A percentile compares a stretch with the other conserved stretches of the same genome.
These are phyloP conservation scores for Criorhina ranunculi DNA, from an alignment of 2,888 invertebrate species.

Conservation along the genomic window DNA sequence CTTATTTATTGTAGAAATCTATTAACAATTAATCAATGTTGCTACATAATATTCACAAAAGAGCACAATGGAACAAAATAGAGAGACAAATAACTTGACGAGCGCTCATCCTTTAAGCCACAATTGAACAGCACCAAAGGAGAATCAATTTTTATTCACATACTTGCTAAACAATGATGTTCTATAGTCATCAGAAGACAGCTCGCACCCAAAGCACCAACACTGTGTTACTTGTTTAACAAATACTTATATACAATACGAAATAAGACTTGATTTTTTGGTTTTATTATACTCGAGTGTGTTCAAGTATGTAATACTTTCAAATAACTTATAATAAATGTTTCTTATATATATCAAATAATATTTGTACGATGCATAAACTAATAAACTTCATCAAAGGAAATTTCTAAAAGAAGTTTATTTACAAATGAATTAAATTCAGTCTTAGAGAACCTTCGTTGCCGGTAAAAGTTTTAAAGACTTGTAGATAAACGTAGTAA, in stretches of 20 bases:
- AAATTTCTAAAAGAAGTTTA: not conserved
- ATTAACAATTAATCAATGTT: conserved; percentile 56
- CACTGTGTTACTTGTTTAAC: conserved; percentile 62
- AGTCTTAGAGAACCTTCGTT: too few species aligned
- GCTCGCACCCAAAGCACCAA: conserved; percentile 75
- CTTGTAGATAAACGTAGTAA: too few species aligned
- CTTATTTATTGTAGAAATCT: conserved; percentile 27
- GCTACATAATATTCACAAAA: conserved; percentile 50
- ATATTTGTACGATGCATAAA: conserved; percentile 46
- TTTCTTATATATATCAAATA: conserved; percentile 10
- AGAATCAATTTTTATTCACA: not conserved
- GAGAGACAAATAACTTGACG: conserved; percentile 40
- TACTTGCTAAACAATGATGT: conserved; percentile 16
- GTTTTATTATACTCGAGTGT: conserved; percentile 42
- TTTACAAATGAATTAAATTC: not conserved
- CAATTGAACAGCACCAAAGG: conserved; percentile 15
- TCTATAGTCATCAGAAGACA: conserved; percentile 53
- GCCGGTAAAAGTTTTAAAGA: too few species aligned
- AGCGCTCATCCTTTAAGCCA: conserved; percentile 43
- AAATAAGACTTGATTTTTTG: conserved; percentile 53
- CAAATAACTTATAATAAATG: conserved; percentile 30
- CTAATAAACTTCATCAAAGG: conserved; percentile 55
- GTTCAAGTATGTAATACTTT: conserved; percentile 59
- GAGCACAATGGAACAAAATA: conserved; percentile 56
- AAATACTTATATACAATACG: conserved; percentile 30